A percentile compares a stretch with the other conserved stretches of the same genome.
Conservation (phyloP, 2,888 invertebrate species). For the Ommatoiulus sabulosus region DNA sequence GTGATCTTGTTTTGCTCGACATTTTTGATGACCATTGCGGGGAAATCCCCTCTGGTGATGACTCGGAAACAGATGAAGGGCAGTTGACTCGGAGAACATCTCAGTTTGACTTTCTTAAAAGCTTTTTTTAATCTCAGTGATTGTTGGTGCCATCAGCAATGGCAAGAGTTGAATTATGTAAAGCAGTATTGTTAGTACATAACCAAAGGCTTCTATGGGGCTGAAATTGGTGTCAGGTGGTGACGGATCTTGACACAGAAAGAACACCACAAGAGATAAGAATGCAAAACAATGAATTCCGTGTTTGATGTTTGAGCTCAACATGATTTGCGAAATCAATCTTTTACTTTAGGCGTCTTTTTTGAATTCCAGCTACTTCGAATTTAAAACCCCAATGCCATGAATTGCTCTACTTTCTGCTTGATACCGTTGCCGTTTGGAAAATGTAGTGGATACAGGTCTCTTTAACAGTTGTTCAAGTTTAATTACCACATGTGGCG, state of each 20-base stretch:
- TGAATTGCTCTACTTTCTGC: too few species aligned
- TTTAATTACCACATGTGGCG: too few species aligned
- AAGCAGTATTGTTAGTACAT: background rate
- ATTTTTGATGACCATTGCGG: background rate
- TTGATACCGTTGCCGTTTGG: too few species aligned
- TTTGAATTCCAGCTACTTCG: too few species aligned
- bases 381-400: too few species aligned
- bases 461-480: too few species aligned
- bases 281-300: background rate
- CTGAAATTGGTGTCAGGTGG: background rate
- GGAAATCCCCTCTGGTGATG: constrained; percentile 13
- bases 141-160: background rate
- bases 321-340: background rate
- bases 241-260: background rate
- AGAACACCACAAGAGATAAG: background rate
- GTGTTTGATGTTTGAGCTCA: background rate
- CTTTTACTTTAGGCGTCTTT: too few species aligned
- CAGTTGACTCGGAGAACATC: background rate
- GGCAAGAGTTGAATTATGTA: constrained; percentile 1
- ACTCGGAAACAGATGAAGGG: background rate
- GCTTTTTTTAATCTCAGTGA: background rate
- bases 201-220: background rate
- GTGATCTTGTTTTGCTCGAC: background rate
- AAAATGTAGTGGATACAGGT: too few species aligned
- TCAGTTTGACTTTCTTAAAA: background rate